Conservation (phyloP, 2,888 invertebrate genomes). For the Kuschelorhynchus macadamiae region DNA sequence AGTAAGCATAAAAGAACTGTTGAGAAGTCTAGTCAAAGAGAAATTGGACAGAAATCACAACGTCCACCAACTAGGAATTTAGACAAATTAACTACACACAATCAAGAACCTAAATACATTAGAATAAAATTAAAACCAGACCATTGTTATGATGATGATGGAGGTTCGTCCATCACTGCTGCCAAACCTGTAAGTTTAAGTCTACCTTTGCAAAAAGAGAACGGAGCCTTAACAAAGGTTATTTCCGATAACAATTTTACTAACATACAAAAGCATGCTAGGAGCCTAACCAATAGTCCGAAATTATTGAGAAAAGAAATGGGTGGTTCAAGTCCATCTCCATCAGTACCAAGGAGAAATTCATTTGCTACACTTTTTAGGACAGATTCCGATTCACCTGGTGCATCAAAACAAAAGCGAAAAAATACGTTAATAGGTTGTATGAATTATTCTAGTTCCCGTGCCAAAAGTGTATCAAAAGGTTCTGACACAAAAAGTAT, state of each 20-base stretch:
- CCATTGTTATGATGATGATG: constrained; percentile 75
- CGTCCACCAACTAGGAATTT: constrained; percentile 37
- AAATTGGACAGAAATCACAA: constrained; percentile 38
- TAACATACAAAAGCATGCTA: constrained; percentile 48
- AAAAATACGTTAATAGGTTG: constrained; percentile 65
- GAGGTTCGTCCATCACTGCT: constrained; percentile 50
- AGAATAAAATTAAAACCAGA: constrained; percentile 83
- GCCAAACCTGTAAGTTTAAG: constrained; percentile 76
- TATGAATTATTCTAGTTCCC: constrained; percentile 64
- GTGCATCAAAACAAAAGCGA: constrained; percentile 65
- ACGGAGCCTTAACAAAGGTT: constrained; percentile 15
- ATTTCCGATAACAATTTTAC: constrained; percentile 6
- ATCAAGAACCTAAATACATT: constrained; percentile 71
- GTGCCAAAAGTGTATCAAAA: constrained; percentile 66
- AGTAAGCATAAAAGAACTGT: background rate
- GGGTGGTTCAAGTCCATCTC: constrained; percentile 75
- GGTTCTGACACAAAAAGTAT: constrained; percentile 70
- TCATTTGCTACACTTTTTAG: constrained; percentile 87
- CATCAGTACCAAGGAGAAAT: constrained; percentile 82
- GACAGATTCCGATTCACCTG: constrained; percentile 78
- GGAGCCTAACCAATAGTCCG: constrained; percentile 66
- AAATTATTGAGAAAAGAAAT: constrained; percentile 66
- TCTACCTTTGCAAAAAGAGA: constrained; percentile 34
- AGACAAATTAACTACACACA: constrained; percentile 18
- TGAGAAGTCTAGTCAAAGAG: constrained; percentile 44